phyloP scores from a whole-genome alignment of 2,888 invertebrate species.

The Athalia cordata region DNA sequence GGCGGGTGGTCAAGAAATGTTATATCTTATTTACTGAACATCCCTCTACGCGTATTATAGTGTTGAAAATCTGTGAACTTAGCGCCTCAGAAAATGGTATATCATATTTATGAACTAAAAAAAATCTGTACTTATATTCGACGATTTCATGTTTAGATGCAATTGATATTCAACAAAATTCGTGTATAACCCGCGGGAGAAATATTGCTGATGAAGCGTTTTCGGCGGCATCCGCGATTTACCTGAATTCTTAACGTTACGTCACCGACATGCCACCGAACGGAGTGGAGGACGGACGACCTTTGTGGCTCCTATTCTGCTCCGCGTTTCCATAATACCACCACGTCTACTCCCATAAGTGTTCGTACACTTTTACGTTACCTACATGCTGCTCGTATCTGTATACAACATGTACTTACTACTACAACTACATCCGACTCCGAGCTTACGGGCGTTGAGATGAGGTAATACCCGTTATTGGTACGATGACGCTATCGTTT shows the following conservation, averaged over 20 bases:
- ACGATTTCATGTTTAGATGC: too few relatives aligned
- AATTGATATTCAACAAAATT: too few relatives aligned
- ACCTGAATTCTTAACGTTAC: slow-evolving; percentile 6
- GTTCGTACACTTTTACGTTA: not conserved
- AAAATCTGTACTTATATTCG: too few relatives aligned
- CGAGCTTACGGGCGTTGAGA: slow-evolving; percentile 41
- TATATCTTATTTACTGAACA: too few relatives aligned
- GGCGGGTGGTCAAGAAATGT: too few relatives aligned
- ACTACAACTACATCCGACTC: not conserved
- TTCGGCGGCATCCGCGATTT: slow-evolving; percentile 4
- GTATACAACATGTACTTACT: slow-evolving; percentile 13
- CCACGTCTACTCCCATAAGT: not conserved
- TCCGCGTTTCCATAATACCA: not conserved
- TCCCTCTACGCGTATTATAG: too few relatives aligned
- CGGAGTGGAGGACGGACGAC: slow-evolving; percentile 5
- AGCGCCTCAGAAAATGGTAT: too few relatives aligned
- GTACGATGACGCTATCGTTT: slow-evolving; percentile 48
- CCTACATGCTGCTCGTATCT: not conserved
- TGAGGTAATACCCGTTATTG: slow-evolving; percentile 58
- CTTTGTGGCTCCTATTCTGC: not conserved
- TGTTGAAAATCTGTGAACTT: too few relatives aligned
- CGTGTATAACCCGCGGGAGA: too few relatives aligned
- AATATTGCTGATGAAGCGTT: not conserved
- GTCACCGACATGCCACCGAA: not conserved
- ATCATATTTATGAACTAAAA: too few relatives aligned